Conservation (phyloP, 2,888 invertebrate species). For the Shargacucullia verbasci region DNA sequence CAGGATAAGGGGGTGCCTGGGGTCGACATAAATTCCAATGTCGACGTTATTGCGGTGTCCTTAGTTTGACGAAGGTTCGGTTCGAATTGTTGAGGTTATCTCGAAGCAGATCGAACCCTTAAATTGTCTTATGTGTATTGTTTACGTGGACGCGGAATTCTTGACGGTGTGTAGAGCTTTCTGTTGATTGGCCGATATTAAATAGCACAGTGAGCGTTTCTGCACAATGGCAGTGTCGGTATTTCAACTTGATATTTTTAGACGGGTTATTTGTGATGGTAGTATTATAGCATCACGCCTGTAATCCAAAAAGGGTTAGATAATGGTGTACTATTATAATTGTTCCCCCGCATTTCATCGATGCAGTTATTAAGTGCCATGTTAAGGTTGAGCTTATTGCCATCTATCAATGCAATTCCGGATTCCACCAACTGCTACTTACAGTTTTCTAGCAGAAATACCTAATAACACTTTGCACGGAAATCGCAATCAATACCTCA, state of each 20-base stretch:
- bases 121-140: conserved; percentile 70
- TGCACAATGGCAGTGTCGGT: background rate
- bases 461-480: no score
- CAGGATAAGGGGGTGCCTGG: conserved; percentile 73
- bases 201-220: conserved; percentile 42
- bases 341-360: no score
- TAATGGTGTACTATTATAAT: no score
- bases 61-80: conserved; percentile 84
- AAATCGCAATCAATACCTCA: no score
- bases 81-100: conserved; percentile 78
- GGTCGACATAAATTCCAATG: conserved; percentile 83
- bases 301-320: no score
- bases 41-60: conserved; percentile 80
- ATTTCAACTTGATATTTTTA: background rate
- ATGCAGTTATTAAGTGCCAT: no score
- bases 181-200: conserved; percentile 54
- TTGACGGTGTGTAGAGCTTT: conserved; percentile 57
- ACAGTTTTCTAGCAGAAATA: no score
- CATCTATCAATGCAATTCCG: no score
- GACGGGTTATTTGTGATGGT: background rate
- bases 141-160: conserved; percentile 64
- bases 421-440: no score
- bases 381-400: no score
- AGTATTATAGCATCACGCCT: no score
- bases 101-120: conserved; percentile 72